A percentile compares a stretch with the other conserved stretches of the same genome.
Conservation (phyloP, 1,140 invertebrate species). For the Aphaenogaster ashmeadi region DNA sequence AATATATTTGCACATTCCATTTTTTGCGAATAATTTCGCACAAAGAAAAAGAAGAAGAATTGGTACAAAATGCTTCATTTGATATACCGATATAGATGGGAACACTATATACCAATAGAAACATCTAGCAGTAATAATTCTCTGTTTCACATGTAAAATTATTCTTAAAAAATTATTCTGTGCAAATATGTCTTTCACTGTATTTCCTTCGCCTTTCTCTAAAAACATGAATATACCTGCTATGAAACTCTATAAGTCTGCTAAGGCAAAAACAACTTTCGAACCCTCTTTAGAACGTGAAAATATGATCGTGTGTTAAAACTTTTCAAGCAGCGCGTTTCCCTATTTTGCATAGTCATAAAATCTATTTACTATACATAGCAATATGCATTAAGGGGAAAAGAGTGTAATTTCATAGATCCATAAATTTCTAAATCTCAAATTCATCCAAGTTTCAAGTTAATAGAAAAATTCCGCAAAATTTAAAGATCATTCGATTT, state of each 20-base stretch:
- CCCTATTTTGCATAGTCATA: constrained; percentile 6
- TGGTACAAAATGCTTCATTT: neutral
- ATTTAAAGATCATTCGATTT: neutral
- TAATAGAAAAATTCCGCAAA: neutral
- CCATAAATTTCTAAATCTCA: neutral
- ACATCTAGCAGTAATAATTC: neutral
- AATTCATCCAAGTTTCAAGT: neutral
- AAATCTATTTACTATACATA: constrained; percentile 1
- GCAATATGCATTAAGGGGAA: neutral
- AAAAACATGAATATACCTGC: neutral
- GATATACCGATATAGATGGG: neutral
- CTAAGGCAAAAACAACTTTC: neutral
- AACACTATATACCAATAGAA: neutral
- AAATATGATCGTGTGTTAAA: constrained; percentile 23
- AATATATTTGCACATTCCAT: neutral
- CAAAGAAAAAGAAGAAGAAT: neutral
- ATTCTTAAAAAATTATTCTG: neutral
- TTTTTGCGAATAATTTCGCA: neutral
- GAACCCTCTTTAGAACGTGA: constrained; percentile 1
- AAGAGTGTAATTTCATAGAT: neutral
- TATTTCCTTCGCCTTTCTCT: constrained; percentile 1
- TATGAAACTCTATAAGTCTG: neutral
- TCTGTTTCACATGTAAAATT: neutral
- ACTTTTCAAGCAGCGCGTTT: neutral
- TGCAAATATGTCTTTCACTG: neutral